These are phyloP conservation scores for Dicyrtomina minuta DNA, from an alignment of 2,888 invertebrate species.

Conservation along the genomic window DNA sequence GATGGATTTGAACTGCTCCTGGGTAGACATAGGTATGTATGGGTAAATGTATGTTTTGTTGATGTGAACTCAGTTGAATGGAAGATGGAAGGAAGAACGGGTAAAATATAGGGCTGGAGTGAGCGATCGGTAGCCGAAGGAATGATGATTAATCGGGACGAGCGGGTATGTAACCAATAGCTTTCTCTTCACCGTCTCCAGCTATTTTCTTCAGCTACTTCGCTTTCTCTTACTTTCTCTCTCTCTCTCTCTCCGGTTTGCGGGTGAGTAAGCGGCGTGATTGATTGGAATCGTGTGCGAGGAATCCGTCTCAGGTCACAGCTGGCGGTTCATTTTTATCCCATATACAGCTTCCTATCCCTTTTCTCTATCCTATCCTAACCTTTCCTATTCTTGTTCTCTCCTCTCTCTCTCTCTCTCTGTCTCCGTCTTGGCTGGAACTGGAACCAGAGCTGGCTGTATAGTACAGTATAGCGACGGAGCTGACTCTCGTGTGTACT, in stretches of 20 bases:
- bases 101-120: conserved; percentile 12
- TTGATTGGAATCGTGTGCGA: conserved; percentile 39
- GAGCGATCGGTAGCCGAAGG: conserved; percentile 25
- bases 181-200: conserved; percentile 16
- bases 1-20: no score
- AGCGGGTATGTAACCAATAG: conserved; percentile 24
- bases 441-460: background rate
- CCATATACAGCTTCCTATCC: conserved; percentile 7
- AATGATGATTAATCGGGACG: conserved; percentile 40
- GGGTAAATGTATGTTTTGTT: no score
- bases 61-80: no score
- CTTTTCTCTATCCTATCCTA: background rate
- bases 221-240: conserved; percentile 13
- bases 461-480: no score
- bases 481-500: no score
- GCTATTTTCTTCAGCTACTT: background rate
- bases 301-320: conserved; percentile 34
- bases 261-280: conserved; percentile 33
- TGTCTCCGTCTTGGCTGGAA: background rate
- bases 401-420: background rate
- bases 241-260: conserved; percentile 8
- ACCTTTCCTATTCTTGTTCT: background rate
- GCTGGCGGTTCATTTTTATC: conserved; percentile 36
- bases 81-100: no score
- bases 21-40: no score